Base-by-base conservation (phyloP, 1,140 invertebrate species). In the Oscheius sp. region DNA sequence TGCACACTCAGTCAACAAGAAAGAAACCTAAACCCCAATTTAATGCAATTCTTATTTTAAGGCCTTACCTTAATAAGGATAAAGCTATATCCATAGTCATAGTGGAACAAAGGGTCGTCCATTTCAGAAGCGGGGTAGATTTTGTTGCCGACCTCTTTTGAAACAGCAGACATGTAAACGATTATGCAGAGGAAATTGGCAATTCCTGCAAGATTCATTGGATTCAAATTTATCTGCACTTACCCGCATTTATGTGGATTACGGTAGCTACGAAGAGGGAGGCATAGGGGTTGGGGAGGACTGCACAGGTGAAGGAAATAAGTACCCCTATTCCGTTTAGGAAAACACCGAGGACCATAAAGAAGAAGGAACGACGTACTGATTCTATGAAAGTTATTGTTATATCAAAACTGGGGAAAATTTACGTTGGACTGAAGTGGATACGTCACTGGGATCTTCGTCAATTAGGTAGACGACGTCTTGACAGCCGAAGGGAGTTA, bases 61-160 rank as follows among this genome's bases (percentile, higher is more conserved):
- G 10, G 23, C 63, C 46, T 58, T n/a, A 79, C 81, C 58, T 83
- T 83, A 4, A 83, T 52, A 20, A 76, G 64, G 32, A 84, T 79
- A 32, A 83, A 84, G 3, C 79, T 82, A 64, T 70, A 83, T 26
- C 82, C 82, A 55, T 83, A 84, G 13, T 78, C 73, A 49, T 81
- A 84, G 64, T 84, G 71, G 46, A 83, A 83, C 1, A 84, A 26
- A 7, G 82, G 79, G 36, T 83, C 82, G 49, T 83, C 82, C 77
- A 83, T 80, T 69, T 82, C 79, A 7, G 83, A 78, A 3, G 79
- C 81, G 13, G 74, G 73, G 59, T 80, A 84, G 23, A 83, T 76
- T 61, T 83, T 83, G 55, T 83, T 82, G 3, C 82, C 82, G 7
- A 83, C 82, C 78, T 83, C 82, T 34, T 84, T 83, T 1, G 82